phyloP scores from a whole-genome alignment of 2,888 invertebrate genomes.

The Cataglyphis albicans region DNA sequence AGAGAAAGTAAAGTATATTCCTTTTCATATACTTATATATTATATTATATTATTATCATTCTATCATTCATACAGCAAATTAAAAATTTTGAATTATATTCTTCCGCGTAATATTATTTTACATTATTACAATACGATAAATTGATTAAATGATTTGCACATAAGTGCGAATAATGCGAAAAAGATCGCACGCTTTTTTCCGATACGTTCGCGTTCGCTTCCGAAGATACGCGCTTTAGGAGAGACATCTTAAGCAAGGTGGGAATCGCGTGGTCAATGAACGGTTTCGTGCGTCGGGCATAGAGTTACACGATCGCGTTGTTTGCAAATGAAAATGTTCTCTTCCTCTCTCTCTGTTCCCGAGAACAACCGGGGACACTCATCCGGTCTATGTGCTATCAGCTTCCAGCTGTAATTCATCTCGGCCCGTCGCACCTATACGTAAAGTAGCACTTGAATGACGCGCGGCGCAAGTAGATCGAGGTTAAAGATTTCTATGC shows the following conservation, averaged over 20 bases:
- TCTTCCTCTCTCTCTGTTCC: constrained; percentile 44
- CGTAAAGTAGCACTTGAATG: constrained; percentile 68
- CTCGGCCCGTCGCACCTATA: constrained; percentile 52
- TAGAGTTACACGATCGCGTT: not conserved
- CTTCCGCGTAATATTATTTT: not conserved
- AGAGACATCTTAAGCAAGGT: constrained; percentile 17
- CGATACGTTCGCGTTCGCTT: not conserved
- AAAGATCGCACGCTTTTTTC: not conserved
- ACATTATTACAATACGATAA: not conserved
- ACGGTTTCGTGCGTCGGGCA: constrained; percentile 1
- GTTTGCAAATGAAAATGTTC: constrained; percentile 46
- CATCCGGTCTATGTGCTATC: constrained; percentile 5
- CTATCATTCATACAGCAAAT: not conserved
- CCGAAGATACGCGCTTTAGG: not conserved
- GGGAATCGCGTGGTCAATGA: constrained; percentile 35
- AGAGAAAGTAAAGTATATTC: not conserved
- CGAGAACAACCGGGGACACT: not conserved
- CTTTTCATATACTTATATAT: not conserved
- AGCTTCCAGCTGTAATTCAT: constrained; percentile 54
- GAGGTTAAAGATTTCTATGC: constrained; percentile 84
- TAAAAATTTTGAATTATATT: not conserved
- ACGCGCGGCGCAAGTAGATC: constrained; percentile 81
- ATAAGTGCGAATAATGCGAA: not conserved
- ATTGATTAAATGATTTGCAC: not conserved
- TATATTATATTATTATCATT: not conserved